Conservation (phyloP, 2,113 vertebrate species). For the Aptenodytes patagonicus region DNA sequence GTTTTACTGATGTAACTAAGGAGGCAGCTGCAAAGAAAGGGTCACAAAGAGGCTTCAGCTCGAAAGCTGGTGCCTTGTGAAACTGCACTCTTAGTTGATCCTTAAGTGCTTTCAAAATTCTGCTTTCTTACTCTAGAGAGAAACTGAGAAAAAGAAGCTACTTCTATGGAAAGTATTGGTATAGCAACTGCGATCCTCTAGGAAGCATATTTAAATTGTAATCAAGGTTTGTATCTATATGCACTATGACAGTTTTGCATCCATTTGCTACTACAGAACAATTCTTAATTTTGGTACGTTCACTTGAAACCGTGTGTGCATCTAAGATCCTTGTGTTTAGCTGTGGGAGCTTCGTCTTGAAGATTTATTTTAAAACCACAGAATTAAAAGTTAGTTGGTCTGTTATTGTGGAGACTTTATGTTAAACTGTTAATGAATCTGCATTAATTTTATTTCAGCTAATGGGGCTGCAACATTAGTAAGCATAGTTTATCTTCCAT, state of each 20-base stretch:
- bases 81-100: background rate
- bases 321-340: background rate
- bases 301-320: background rate
- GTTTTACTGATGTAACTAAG: background rate
- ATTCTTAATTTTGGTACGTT: background rate
- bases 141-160: background rate
- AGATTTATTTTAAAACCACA: background rate
- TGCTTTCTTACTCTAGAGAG: background rate
- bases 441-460: background rate
- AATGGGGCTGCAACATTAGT: background rate
- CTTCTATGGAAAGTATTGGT: background rate
- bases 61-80: background rate
- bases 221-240: background rate
- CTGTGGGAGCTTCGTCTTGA: background rate
- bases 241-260: background rate
- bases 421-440: background rate
- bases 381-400: background rate
- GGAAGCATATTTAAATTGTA: background rate
- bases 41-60: background rate
- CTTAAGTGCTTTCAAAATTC: background rate
- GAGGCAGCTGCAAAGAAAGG: background rate
- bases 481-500: background rate
- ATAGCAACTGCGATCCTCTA: background rate
- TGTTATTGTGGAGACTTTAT: background rate
- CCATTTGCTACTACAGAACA: background rate